Evolutionary conservation across 1,140 invertebrate genomes (phyloP).

Genomic region (Papilio xuthus): DNA sequence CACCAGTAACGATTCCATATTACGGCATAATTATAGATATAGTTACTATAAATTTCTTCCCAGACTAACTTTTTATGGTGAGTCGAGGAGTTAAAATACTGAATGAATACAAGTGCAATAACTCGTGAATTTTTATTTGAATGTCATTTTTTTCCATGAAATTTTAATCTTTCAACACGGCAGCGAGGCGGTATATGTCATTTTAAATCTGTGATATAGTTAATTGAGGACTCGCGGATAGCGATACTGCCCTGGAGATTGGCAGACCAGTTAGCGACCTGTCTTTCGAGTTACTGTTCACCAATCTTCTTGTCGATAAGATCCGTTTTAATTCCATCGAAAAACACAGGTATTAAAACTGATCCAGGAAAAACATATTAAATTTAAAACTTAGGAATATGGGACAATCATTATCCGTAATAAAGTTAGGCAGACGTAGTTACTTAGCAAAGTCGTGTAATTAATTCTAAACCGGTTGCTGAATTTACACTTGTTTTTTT

Average conservation of each 20-base stretch:
- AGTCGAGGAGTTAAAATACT: background rate
- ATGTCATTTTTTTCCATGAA: slow-evolving; percentile 19
- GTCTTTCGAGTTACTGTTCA: background rate
- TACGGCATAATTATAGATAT: background rate
- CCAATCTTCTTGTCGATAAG: background rate
- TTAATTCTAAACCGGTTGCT: background rate
- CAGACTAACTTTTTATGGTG: background rate
- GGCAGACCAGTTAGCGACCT: background rate
- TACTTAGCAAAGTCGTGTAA: background rate
- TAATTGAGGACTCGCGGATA: background rate
- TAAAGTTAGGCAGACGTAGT: background rate
- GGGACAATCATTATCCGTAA: background rate
- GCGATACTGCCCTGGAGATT: background rate
- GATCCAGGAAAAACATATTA: background rate
- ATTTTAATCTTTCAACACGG: background rate
- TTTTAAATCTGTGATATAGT: background rate
- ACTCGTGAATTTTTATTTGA: background rate
- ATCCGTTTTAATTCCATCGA: background rate
- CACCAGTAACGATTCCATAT: background rate
- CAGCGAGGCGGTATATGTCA: background rate
- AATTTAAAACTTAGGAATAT: background rate
- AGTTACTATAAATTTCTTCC: background rate
- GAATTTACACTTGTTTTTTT: background rate
- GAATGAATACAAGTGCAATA: background rate
- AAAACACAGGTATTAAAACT: background rate